A percentile compares a stretch with the other conserved stretches of the same genome.
phyloP scores from a whole-genome alignment of 2,888 invertebrate genomes.

The Pyrochroa serraticornis region DNA sequence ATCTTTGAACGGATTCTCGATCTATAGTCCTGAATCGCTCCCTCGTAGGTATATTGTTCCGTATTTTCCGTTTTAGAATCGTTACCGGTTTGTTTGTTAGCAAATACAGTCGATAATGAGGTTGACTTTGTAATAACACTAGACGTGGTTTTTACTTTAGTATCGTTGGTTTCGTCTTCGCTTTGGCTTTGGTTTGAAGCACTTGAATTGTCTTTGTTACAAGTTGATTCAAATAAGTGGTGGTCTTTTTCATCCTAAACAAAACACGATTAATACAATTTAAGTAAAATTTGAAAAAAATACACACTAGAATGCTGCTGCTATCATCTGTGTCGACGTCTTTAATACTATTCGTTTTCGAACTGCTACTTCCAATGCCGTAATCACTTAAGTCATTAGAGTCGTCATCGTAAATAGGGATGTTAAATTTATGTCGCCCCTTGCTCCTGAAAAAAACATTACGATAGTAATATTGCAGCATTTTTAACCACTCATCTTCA shows the following conservation, averaged over 20 bases:
- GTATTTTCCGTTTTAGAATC: slow-evolving; percentile 61
- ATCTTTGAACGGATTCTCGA: slow-evolving; percentile 69
- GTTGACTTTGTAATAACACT: slow-evolving; percentile 42
- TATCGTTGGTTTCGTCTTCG: slow-evolving; percentile 45
- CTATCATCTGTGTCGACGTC: slow-evolving; percentile 55
- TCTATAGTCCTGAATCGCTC: slow-evolving; percentile 86
- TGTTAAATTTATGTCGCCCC: slow-evolving; percentile 65
- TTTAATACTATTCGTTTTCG: slow-evolving; percentile 52
- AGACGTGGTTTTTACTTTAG: slow-evolving; percentile 7
- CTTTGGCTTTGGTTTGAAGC: slow-evolving; percentile 53
- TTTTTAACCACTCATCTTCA: no score
- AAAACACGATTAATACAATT: slow-evolving; percentile 13
- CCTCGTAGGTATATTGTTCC: slow-evolving; percentile 85
- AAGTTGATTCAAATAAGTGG: slow-evolving; percentile 41
- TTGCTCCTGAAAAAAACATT: slow-evolving; percentile 55
- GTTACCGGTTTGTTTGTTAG: slow-evolving; percentile 12
- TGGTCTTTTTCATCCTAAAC: slow-evolving; percentile 50
- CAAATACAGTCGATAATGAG: slow-evolving; percentile 69
- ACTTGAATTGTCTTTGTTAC: slow-evolving; percentile 47
- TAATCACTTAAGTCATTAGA: slow-evolving; percentile 84
- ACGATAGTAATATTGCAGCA: no score
- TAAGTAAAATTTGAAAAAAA: not conserved
- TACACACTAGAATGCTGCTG: slow-evolving; percentile 50
- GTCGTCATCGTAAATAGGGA: slow-evolving; percentile 78
- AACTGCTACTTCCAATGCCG: slow-evolving; percentile 64